Evolutionary conservation across 1,140 invertebrate genomes (phyloP), one percentile per base, ranked within the genome.

Genomic region (Caenorhabditis briggsae): DNA sequence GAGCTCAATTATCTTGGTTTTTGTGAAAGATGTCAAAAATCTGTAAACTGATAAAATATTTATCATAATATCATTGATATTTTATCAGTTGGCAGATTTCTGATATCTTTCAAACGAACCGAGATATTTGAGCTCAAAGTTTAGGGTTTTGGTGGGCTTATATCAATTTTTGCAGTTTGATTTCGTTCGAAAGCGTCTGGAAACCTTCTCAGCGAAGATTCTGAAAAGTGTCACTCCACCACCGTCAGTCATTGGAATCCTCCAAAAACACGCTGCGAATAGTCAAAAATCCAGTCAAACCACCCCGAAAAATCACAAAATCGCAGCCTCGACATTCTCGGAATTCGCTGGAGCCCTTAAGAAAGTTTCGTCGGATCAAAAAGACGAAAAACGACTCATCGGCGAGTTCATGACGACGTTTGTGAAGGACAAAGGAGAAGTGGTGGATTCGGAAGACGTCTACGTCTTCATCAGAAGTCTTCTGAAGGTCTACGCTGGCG

Each of bases 251-350:
- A 11, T 41, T 14, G 70, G 46, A 78, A 78, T 78, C 12, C 46
- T 78, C 23, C 70, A 50, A 50, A 78, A 78, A 78, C 70, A 78
- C 70, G 70, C 70, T 9, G 46, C 70, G 20, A 78, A 78, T 14
- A 53, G 46, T 14, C 20, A 2, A 7, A 48, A 23, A 50, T 8
- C 46, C 11, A 9, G 8, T 18, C 70, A 78, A 41, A 78, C 48
- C n/a, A 8, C 18, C 11, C 3, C n/a, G 12, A 78, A 78, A 50
- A 11, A n/a, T 6, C n/a, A 2, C 11, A 7, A 7, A 50, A 9
- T 53, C 0, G 50, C 16, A 0, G n/a, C 20, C 0, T 78, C 70
- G 18, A 78, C 70, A 50, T 78, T 78, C n/a, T 18, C 70, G 11
- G 70, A 50, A 50, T 78, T 78, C n/a, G 43, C 70, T 9, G 41